Evolutionary conservation across 2,113 vertebrate species (phyloP).

Genomic region (Mystacornis crossleyi): DNA sequence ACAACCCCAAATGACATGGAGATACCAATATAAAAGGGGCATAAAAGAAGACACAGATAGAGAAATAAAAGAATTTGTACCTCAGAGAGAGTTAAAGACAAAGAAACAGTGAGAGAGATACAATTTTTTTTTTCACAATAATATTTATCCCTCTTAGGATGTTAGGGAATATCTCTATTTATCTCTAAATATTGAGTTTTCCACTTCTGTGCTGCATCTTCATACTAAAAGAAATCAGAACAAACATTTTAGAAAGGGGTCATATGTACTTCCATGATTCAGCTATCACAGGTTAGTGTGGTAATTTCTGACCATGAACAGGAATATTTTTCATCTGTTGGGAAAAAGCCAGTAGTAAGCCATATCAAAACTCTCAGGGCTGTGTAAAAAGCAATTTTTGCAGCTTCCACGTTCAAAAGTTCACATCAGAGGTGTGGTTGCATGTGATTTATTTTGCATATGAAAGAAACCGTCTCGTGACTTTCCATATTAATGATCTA

Average conservation of each 20-base stretch:
- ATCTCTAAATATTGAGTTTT: no score
- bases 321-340: conserved; percentile 27
- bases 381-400: not conserved
- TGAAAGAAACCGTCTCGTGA: not conserved
- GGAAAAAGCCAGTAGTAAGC: not conserved
- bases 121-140: not conserved
- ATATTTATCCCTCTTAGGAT: not conserved
- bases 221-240: not conserved
- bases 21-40: not conserved
- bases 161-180: not conserved
- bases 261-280: not conserved
- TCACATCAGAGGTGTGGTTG: conserved; percentile 51
- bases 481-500: not conserved
- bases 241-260: conserved; percentile 17
- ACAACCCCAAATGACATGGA: fast-evolving
- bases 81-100: not conserved
- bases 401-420: conserved; percentile 22
- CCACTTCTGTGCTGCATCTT: not conserved
- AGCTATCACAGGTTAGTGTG: not conserved
- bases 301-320: not conserved
- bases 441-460: conserved; percentile 3
- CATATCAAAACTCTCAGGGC: not conserved
- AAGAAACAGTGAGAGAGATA: not conserved
- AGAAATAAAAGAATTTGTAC: not conserved
- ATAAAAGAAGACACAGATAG: not conserved